phyloP scores from a whole-genome alignment of 1,140 invertebrate genomes.

The Apis dorsata region DNA sequence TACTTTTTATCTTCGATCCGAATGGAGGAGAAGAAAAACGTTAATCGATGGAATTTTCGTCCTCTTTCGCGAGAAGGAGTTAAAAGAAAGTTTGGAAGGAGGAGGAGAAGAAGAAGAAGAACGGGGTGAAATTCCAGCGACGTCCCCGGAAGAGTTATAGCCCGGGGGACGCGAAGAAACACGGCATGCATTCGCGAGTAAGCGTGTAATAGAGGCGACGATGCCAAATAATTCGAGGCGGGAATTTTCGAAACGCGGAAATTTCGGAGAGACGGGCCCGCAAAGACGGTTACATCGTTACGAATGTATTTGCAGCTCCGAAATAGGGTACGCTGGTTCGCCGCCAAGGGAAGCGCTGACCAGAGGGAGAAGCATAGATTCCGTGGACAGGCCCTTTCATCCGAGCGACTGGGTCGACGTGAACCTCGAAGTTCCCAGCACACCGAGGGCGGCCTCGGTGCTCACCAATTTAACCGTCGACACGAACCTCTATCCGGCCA shows the following conservation, averaged over 20 bases:
- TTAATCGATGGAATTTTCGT: constrained; percentile 53
- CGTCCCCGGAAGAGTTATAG: constrained; percentile 60
- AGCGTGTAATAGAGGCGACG: constrained; percentile 46
- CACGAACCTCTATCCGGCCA: constrained; percentile 61
- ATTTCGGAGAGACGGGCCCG: too few species aligned
- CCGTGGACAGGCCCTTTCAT: constrained; percentile 78
- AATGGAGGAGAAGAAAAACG: constrained; percentile 1
- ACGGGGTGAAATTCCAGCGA: constrained; percentile 57
- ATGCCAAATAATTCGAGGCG: constrained; percentile 53
- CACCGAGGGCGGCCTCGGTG: constrained; percentile 72
- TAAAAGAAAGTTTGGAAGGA: constrained; percentile 45
- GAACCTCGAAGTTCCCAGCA: constrained; percentile 80
- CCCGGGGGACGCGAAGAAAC: constrained; percentile 60
- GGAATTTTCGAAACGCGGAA: constrained; percentile 55
- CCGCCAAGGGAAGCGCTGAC: constrained; percentile 72
- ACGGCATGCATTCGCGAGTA: constrained; percentile 63
- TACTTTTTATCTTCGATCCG: constrained; percentile 7
- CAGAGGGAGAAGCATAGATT: constrained; percentile 77
- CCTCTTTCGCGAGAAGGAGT: constrained; percentile 12
- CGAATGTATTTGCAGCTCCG: constrained; percentile 70
- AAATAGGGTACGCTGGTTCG: constrained; percentile 78
- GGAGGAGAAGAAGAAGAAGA: background rate
- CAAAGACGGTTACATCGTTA: background rate
- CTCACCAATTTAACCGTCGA: constrained; percentile 76
- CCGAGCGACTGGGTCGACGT: constrained; percentile 82